Conservation (phyloP, 30 jellyfish, hydroid and myxozoan species). For the Rhopilema esculentum region DNA sequence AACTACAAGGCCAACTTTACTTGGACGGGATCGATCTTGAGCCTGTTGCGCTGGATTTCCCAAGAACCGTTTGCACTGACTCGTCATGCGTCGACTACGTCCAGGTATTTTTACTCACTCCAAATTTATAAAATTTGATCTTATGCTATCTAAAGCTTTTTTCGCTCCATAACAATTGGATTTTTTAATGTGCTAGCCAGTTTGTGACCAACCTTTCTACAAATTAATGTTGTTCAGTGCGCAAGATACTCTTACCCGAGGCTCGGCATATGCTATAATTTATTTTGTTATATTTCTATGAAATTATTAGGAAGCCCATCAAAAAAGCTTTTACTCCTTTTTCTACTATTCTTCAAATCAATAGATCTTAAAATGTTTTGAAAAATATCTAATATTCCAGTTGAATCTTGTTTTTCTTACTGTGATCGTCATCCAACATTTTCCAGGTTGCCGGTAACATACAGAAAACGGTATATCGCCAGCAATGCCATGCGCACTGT, state of each 20-base stretch:
- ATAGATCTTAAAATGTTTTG: no score
- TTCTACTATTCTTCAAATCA: no score
- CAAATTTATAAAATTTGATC: not conserved
- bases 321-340: no score
- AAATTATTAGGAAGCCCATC: no score
- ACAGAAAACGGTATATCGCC: slow-evolving; percentile 26
- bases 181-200: no score
- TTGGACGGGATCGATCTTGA: slow-evolving; percentile 41
- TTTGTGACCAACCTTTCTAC: no score
- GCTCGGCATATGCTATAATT: no score
- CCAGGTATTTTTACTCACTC: slow-evolving; percentile 34
- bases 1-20: slow-evolving; percentile 41
- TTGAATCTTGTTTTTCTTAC: not conserved
- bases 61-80: slow-evolving; percentile 69
- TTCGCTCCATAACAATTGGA: no score
- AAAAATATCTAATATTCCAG: no score
- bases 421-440: not conserved
- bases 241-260: no score
- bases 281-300: no score
- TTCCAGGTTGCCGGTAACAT: slow-evolving; percentile 25
- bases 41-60: slow-evolving; percentile 31
- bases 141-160: no score
- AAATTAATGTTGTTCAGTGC: not conserved
- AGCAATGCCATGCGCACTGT: slow-evolving; percentile 65
- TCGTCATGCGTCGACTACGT: slow-evolving; percentile 55